Percentiles rank a stretch among this genome's conserved stretches.
Evolutionary conservation across 2,113 vertebrate species (phyloP).

Genomic region (Thunnus thynnus): DNA sequence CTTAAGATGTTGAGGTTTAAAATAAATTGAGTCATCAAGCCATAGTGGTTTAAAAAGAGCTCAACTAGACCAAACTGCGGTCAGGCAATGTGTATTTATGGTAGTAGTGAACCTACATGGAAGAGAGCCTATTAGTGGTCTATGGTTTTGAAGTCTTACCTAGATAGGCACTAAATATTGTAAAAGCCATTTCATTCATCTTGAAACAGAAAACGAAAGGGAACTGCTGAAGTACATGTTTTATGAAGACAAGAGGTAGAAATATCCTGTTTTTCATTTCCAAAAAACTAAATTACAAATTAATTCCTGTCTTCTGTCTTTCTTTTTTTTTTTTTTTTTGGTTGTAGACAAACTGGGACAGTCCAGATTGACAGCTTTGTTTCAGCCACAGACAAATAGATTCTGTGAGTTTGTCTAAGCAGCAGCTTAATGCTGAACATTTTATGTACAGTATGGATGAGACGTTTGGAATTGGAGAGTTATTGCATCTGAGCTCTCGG

Average conservation of each 20-base stretch:
- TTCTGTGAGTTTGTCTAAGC: slow-evolving; percentile 12
- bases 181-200: too few relatives aligned
- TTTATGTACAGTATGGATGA: background rate
- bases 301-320: background rate
- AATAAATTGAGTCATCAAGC: slow-evolving; percentile 33
- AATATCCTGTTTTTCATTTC: background rate
- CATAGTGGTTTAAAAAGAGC: slow-evolving; percentile 32
- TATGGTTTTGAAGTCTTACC: slow-evolving; percentile 4
- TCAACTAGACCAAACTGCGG: slow-evolving; percentile 61
- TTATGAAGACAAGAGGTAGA: background rate
- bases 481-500: background rate
- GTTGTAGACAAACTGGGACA: slow-evolving; percentile 11
- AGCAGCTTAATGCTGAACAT: background rate
- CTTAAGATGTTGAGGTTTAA: slow-evolving; percentile 18
- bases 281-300: slow-evolving; percentile 10
- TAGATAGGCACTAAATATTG: background rate
- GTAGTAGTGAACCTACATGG: slow-evolving; percentile 28
- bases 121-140: background rate
- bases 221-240: background rate
- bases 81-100: slow-evolving; percentile 53
- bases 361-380: slow-evolving; percentile 13
- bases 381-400: too few relatives aligned
- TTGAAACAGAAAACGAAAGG: background rate
- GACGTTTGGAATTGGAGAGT: background rate
- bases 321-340: slow-evolving; percentile 51